Evolutionary conservation across 2,888 invertebrate genomes (phyloP), one percentile per base, ranked within the genome.

Genomic region (Drosophila quinaria): DNA sequence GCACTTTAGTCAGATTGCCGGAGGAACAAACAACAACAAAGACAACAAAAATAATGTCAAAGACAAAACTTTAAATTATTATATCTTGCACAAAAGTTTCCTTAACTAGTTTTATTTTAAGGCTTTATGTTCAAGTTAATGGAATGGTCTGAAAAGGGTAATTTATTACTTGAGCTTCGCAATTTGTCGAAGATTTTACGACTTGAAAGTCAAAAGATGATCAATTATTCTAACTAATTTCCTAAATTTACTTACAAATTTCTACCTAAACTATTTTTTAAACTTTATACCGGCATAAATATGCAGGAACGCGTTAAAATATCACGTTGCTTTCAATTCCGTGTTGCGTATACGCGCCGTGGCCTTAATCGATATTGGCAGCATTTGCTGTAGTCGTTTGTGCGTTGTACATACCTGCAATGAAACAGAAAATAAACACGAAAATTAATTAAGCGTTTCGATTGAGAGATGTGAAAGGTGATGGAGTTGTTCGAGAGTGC

Each of bases 291-390:
- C 25, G n/a, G 44, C 8, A 13, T n/a, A 13, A 25, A 22, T 13
- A 46, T 46, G n/a, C 3, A 15, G 2, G 33, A 50, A 35, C 9
- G 19, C n/a, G 19, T 22, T 35, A 13, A 50, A 22, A 50, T 51
- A 35, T 9, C 51, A 15, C 37, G 22, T 25, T 37, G 8, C 50
- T 50, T 35, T 50, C 25, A 25, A 37, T 25, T 61, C 15, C 46
- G 19, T 55, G 19, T 55, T 60, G 60, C 66, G 78, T 85, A 69
- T 73, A 70, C 65, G 78, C 72, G 70, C 55, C 17, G 51, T 80
- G 89, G 74, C 87, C 85, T 74, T 76, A 85, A 85, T 89, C 74
- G 87, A 86, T 80, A 79, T 81, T 70, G 62, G 67, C 73, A 62
- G 56, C 56, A 69, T 67, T 74, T 25, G 62, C 29, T 37, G 65